Evolutionary conservation across 2,797 vertebrate genomes (phyloP).

Genomic region (Lagocephalus sceleratus): DNA sequence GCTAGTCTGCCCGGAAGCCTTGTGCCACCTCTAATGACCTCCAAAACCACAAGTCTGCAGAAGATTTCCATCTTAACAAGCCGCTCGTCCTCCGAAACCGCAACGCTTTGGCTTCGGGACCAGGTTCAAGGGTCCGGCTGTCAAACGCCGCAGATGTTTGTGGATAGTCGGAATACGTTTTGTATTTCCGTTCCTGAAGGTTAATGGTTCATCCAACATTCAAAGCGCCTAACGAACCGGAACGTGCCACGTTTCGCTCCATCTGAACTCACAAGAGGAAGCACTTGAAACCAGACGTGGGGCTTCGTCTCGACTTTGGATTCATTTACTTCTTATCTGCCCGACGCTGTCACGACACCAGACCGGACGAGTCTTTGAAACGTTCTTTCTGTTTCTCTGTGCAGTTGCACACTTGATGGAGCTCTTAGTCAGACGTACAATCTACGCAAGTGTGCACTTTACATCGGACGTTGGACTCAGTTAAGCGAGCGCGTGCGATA

Average conservation of each 20-base stretch:
- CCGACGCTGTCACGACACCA: too few species aligned
- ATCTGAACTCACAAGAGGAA: slow-evolving; percentile 5
- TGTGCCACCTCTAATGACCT: slow-evolving; percentile 67
- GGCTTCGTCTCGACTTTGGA: too few species aligned
- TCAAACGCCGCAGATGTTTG: background rate
- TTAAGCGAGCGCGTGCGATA: too few species aligned
- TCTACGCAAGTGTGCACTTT: too few species aligned
- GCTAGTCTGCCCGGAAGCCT: slow-evolving; percentile 40
- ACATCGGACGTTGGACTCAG: too few species aligned
- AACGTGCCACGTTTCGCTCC: slow-evolving; percentile 28
- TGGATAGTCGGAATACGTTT: slow-evolving; percentile 1
- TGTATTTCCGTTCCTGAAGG: slow-evolving; percentile 14
- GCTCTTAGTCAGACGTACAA: too few species aligned
- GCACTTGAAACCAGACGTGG: slow-evolving; percentile 9
- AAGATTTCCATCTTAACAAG: slow-evolving; percentile 26
- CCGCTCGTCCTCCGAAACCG: background rate
- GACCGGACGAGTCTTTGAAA: too few species aligned
- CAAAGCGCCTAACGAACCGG: slow-evolving; percentile 29
- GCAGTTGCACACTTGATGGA: too few species aligned
- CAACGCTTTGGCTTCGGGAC: background rate
- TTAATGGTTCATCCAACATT: slow-evolving; percentile 51
- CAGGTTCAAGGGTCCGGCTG: background rate
- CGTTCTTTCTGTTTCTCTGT: too few species aligned
- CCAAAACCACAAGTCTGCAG: slow-evolving; percentile 36
- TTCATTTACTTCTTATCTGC: too few species aligned